phyloP scores from a whole-genome alignment of 92 coral and sea anemone genomes.

The Epizoanthus scotinus region DNA sequence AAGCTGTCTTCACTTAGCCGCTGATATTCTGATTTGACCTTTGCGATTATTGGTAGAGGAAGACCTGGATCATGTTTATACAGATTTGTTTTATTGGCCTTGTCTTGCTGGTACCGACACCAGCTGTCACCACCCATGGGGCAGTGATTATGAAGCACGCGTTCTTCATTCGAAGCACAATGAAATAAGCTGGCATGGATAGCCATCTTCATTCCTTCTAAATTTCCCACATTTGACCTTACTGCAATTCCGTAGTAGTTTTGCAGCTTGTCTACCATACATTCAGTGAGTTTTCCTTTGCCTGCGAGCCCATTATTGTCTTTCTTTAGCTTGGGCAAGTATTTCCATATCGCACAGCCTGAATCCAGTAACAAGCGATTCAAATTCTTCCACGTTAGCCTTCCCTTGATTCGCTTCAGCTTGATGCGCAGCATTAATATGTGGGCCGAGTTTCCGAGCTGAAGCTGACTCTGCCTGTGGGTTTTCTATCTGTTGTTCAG shows the following conservation, averaged over 20 bases:
- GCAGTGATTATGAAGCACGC: conserved; percentile 59
- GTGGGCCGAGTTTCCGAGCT: conserved; percentile 16
- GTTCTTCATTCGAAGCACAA: conserved; percentile 58
- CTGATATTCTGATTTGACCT: conserved; percentile 4
- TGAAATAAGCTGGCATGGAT: conserved; percentile 60
- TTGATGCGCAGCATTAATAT: background rate
- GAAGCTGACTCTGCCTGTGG: conserved; percentile 5
- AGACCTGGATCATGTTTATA: conserved; percentile 47
- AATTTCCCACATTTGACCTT: conserved; percentile 60
- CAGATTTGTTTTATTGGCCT: background rate
- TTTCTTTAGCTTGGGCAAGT: conserved; percentile 55
- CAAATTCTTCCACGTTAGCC: too few relatives aligned
- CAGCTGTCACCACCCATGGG: conserved; percentile 55
- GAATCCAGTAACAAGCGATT: too few relatives aligned
- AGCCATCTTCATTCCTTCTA: conserved; percentile 58
- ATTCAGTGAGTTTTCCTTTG: conserved; percentile 58
- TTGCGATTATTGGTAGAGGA: background rate
- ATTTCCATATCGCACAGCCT: too few relatives aligned
- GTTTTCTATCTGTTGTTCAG: conserved; percentile 12
- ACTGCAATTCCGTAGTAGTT: too few relatives aligned
- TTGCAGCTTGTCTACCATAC: conserved; percentile 56
- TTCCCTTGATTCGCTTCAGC: too few relatives aligned
- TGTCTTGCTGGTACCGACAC: conserved; percentile 50
- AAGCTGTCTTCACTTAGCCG: conserved; percentile 24
- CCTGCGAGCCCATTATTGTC: conserved; percentile 57